phyloP scores from a whole-genome alignment of 92 coral and sea anemone species.

The Epizoanthus ramosus region DNA sequence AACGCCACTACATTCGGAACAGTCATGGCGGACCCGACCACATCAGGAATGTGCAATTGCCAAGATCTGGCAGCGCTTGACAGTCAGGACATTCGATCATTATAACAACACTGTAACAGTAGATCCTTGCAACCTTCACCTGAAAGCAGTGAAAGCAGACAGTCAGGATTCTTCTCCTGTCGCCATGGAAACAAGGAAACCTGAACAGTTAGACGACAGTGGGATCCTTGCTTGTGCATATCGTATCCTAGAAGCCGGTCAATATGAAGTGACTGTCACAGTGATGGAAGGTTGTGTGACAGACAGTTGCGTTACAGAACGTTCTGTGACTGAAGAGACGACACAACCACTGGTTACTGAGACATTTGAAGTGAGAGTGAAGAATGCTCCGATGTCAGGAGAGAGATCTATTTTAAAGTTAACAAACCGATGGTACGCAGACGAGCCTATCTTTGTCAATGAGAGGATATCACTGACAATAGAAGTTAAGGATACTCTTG shows the following conservation, averaged over 20 bases:
- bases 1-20: not conserved
- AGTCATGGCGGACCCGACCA: not conserved
- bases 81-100: not conserved
- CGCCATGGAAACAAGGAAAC: not conserved
- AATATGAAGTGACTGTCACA: not conserved
- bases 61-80: not conserved
- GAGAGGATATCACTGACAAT: not conserved
- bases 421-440: not conserved
- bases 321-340: not conserved
- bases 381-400: not conserved
- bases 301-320: not conserved
- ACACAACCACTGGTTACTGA: not conserved
- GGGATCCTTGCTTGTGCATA: not conserved
- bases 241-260: conserved; percentile 1
- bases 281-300: not conserved
- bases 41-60: not conserved
- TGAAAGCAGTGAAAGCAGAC: not conserved
- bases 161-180: not conserved
- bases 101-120: conserved; percentile 1
- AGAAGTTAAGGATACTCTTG: not conserved
- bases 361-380: not conserved
- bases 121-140: not conserved
- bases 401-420: not conserved
- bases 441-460: not conserved
- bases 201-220: not conserved